Percentiles rank a stretch among this genome's conserved stretches.
These are phyloP conservation scores for Strigops habroptila DNA, from an alignment of 2,113 vertebrate genomes.

Conservation along the genomic window DNA sequence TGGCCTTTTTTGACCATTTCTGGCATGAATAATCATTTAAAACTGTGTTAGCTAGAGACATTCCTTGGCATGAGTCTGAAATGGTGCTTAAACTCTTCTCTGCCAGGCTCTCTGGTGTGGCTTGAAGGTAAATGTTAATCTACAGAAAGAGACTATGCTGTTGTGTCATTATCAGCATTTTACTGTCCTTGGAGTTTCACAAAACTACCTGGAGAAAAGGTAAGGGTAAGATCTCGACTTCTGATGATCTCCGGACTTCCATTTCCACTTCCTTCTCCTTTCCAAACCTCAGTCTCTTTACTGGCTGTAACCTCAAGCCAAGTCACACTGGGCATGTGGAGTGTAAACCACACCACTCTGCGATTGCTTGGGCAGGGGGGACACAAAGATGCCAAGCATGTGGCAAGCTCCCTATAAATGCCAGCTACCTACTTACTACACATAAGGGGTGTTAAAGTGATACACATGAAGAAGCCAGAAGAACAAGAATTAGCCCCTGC, in stretches of 20 bases:
- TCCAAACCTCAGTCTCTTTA: not conserved
- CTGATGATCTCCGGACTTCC: not conserved
- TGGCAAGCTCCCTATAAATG: not conserved
- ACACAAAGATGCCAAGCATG: not conserved
- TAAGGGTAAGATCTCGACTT: not conserved
- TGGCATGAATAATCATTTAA: not conserved
- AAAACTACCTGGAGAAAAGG: not conserved
- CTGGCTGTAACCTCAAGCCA: not conserved
- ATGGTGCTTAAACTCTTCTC: not conserved
- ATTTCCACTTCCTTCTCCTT: not conserved
- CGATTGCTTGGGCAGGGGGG: fast-evolving
- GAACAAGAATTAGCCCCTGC: not conserved
- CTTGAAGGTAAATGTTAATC: not conserved
- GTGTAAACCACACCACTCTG: not conserved
- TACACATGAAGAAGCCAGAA: not conserved
- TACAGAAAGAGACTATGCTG: not conserved
- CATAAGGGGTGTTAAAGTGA: not conserved
- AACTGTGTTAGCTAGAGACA: not conserved
- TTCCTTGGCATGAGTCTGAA: not conserved
- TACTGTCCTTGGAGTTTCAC: not conserved
- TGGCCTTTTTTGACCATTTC: not conserved
- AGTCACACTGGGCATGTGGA: not conserved
- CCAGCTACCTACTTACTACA: not conserved
- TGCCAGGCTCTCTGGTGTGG: not conserved
- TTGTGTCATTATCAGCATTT: not conserved